Evolutionary conservation across 1,140 invertebrate species (phyloP).

Genomic region (Drosophila kurseongensis): DNA sequence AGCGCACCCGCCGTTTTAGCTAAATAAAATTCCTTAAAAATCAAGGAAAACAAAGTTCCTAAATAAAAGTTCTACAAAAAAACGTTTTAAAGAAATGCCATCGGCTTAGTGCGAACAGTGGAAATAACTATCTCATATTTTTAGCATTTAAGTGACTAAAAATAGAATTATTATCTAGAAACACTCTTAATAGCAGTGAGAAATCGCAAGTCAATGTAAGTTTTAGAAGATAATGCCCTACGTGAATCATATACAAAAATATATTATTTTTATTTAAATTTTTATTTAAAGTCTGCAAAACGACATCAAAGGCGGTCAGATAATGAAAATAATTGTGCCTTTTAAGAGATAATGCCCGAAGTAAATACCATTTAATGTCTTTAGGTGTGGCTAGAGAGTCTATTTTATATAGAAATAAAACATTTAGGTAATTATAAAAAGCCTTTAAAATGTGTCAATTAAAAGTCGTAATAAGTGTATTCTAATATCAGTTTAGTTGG

Average conservation of each 20-base stretch:
- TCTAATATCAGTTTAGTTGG: no score
- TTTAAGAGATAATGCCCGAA: background rate
- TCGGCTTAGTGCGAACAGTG: constrained; percentile 37
- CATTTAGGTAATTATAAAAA: no score
- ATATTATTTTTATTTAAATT: background rate
- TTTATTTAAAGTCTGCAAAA: background rate
- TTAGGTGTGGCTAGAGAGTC: no score
- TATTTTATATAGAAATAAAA: no score
- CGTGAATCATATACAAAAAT: background rate
- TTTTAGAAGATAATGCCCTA: background rate
- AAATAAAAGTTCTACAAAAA: constrained; percentile 32
- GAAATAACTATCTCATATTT: constrained; percentile 1
- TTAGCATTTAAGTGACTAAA: background rate
- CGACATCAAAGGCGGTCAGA: background rate
- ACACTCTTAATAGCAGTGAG: constrained; percentile 1
- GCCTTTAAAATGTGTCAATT: no score
- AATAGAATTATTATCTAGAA: background rate
- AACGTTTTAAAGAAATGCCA: constrained; percentile 23
- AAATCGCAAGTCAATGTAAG: constrained; percentile 27
- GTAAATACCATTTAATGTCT: no score
- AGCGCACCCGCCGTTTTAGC: constrained; percentile 29
- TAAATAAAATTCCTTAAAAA: constrained; percentile 8
- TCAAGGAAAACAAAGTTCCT: constrained; percentile 14
- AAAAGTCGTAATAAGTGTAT: no score
- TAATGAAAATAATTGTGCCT: background rate